Percentiles rank a stretch among this genome's conserved stretches.
Conservation (phyloP, 35 echinoderm and acorn worm species). For the Patiria miniata region DNA sequence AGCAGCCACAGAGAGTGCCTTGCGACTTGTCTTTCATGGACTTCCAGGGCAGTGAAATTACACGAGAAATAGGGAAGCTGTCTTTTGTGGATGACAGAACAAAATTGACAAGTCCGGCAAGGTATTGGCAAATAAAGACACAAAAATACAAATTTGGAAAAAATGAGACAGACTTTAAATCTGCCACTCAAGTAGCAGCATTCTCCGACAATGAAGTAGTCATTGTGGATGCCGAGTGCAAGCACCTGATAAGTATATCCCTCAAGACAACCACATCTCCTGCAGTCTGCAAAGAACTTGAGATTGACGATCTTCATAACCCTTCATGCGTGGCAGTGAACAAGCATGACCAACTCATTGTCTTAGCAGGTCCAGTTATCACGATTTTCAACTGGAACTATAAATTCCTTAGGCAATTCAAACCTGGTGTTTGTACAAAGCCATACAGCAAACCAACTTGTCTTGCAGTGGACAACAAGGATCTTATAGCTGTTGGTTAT, state of each 20-base stretch:
- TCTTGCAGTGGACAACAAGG: too few species aligned
- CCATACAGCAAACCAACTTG: background rate
- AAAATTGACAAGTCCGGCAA: too few species aligned
- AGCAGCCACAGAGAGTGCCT: background rate
- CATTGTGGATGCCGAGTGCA: background rate
- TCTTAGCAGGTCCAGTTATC: background rate
- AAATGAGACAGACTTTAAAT: background rate
- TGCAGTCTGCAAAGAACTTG: background rate
- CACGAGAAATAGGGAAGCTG: background rate
- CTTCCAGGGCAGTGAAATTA: background rate
- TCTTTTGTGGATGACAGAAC: background rate
- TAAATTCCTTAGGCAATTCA: background rate
- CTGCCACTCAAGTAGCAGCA: background rate
- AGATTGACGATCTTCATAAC: background rate
- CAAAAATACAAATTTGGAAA: background rate
- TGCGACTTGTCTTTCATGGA: too few species aligned
- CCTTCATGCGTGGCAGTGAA: background rate
- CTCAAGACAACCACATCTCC: background rate
- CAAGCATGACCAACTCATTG: slow-evolving; percentile 7
- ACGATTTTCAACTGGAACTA: background rate
- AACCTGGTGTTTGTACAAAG: background rate
- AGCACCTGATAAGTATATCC: background rate
- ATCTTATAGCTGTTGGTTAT: slow-evolving; percentile 9
- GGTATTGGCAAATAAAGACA: background rate
- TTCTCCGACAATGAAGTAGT: too few species aligned